Evolutionary conservation across 1,140 invertebrate genomes (phyloP).

Genomic region (Lucilia cuprina): DNA sequence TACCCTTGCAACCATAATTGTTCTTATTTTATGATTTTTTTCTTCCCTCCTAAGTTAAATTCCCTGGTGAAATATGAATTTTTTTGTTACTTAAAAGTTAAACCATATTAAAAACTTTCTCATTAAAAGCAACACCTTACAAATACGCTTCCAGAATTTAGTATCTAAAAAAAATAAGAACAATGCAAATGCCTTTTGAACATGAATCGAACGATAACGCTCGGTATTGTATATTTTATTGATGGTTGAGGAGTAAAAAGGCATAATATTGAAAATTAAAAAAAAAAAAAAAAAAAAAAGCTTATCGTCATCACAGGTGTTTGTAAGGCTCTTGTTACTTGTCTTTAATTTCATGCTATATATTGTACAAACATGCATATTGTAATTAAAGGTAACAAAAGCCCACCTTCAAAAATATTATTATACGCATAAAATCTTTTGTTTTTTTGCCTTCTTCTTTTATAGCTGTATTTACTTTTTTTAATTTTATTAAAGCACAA

Average conservation of each 20-base stretch:
- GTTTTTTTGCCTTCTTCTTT: neutral
- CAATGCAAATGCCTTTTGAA: slow-evolving; percentile 24
- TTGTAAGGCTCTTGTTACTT: slow-evolving; percentile 34
- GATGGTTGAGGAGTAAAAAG: neutral
- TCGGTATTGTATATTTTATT: neutral
- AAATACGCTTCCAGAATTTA: slow-evolving; percentile 33
- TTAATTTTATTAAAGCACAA: neutral
- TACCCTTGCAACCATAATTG: slow-evolving; percentile 30
- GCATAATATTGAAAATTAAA: neutral
- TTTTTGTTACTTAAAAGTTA: neutral
- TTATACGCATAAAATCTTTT: slow-evolving; percentile 17
- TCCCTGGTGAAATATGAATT: neutral
- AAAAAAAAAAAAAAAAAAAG: neutral
- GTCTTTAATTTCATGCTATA: slow-evolving; percentile 34
- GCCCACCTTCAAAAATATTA: slow-evolving; percentile 28
- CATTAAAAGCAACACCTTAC: slow-evolving; percentile 34
- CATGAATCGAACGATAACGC: neutral
- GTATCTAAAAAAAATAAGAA: neutral
- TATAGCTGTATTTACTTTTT: too few species aligned
- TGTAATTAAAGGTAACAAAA: slow-evolving; percentile 35
- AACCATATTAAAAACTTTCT: slow-evolving; percentile 21
- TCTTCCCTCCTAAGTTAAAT: neutral
- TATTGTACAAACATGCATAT: slow-evolving; percentile 33
- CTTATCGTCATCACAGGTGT: slow-evolving; percentile 34
- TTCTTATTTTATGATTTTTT: neutral